These are phyloP conservation scores for Nephotettix cincticeps DNA, from an alignment of 1,140 invertebrate genomes.

Conservation along the genomic window DNA sequence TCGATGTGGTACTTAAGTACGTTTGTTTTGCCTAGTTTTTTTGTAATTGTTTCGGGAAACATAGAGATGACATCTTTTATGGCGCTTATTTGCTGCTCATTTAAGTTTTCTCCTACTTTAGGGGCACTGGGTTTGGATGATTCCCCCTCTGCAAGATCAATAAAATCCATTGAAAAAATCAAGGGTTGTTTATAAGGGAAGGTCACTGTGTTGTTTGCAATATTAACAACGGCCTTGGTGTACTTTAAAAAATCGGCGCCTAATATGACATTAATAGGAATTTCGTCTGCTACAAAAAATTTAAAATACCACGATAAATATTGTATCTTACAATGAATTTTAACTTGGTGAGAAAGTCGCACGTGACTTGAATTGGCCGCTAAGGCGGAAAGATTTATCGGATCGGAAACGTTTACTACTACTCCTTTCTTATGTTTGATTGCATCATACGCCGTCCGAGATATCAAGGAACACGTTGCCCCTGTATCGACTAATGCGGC, in stretches of 20 bases:
- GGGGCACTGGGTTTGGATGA: neutral
- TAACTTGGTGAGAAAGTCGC: too few relatives aligned
- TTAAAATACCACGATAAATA: neutral
- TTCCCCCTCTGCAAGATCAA: neutral
- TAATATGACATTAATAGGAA: neutral
- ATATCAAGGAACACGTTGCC: too few relatives aligned
- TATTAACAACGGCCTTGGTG: neutral
- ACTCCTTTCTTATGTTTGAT: too few relatives aligned
- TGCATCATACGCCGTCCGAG: too few relatives aligned
- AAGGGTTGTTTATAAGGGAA: neutral
- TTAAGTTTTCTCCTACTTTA: neutral
- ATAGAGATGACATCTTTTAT: neutral
- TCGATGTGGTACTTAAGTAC: neutral
- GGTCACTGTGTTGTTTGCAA: neutral
- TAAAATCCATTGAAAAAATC: neutral
- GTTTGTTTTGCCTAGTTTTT: neutral
- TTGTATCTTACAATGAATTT: too few relatives aligned
- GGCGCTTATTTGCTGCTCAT: neutral
- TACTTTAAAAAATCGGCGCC: neutral
- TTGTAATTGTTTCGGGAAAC: constrained; percentile 3
- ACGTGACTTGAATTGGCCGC: too few relatives aligned
- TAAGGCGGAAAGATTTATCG: too few relatives aligned
- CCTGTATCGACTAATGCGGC: too few relatives aligned
- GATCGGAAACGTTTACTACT: too few relatives aligned
- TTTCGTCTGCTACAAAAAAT: neutral